phyloP scores from a whole-genome alignment of 1,140 invertebrate species.

The Drosophila rufa region DNA sequence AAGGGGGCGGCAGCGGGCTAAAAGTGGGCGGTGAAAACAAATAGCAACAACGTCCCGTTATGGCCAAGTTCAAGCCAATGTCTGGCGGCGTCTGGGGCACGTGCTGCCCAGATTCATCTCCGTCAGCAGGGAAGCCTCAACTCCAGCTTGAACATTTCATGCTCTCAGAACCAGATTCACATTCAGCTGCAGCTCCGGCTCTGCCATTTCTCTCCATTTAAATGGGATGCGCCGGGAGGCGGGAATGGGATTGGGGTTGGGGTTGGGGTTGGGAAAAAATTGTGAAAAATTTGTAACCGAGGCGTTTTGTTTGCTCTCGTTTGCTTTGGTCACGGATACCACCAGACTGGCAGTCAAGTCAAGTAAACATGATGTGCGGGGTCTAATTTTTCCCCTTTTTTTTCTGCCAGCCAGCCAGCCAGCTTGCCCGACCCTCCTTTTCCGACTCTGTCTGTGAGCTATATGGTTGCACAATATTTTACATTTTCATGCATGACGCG shows the following conservation, averaged over 20 bases:
- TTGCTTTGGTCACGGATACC: slow-evolving; percentile 66
- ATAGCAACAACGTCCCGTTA: slow-evolving; percentile 33
- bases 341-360: slow-evolving; percentile 68
- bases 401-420: slow-evolving; percentile 14
- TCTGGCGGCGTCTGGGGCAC: slow-evolving; percentile 60
- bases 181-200: slow-evolving; percentile 53
- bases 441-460: slow-evolving; percentile 34
- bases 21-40: slow-evolving; percentile 4
- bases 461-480: slow-evolving; percentile 73
- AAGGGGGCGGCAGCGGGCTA: neutral
- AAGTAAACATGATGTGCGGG: slow-evolving; percentile 79
- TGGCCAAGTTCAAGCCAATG: slow-evolving; percentile 66
- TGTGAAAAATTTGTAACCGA: slow-evolving; percentile 77
- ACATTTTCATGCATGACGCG: slow-evolving; percentile 84
- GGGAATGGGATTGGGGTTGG: neutral
- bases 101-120: slow-evolving; percentile 78
- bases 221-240: slow-evolving; percentile 37
- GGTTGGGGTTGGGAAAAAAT: slow-evolving; percentile 49
- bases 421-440: neutral
- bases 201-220: slow-evolving; percentile 76
- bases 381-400: slow-evolving; percentile 70
- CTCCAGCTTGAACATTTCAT: slow-evolving; percentile 17
- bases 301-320: slow-evolving; percentile 68
- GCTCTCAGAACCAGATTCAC: slow-evolving; percentile 31
- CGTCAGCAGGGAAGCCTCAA: slow-evolving; percentile 59